phyloP scores from a whole-genome alignment of 2,888 invertebrate genomes.

The Rhagophthalmus giganteus region DNA sequence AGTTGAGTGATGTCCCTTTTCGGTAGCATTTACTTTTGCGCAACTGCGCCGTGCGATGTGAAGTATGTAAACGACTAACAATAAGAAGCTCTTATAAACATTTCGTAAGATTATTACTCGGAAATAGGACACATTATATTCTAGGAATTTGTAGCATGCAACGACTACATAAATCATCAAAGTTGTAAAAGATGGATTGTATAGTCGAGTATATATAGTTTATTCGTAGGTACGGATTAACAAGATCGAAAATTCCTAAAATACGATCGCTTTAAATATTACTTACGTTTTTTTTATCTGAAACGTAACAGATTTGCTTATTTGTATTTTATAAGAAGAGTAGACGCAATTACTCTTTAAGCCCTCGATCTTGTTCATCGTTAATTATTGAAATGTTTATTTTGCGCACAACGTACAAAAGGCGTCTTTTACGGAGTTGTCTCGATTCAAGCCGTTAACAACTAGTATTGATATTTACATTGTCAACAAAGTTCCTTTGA shows the following conservation, averaged over 20 bases:
- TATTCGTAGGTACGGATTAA: neutral
- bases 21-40: too few relatives aligned
- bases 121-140: too few relatives aligned
- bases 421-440: conserved; percentile 7
- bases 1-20: too few relatives aligned
- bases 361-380: neutral
- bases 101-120: too few relatives aligned
- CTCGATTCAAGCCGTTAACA: conserved; percentile 3
- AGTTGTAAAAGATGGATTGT: too few relatives aligned
- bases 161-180: too few relatives aligned
- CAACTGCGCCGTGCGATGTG: too few relatives aligned
- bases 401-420: conserved; percentile 10
- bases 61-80: too few relatives aligned
- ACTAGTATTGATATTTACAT: conserved; percentile 16
- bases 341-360: neutral
- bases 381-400: conserved; percentile 9
- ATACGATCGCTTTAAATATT: neutral
- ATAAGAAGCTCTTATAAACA: too few relatives aligned
- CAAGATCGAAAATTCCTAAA: neutral
- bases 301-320: too few relatives aligned
- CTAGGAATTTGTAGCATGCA: too few relatives aligned
- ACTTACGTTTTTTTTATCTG: neutral
- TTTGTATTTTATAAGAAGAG: neutral
- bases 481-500: conserved; percentile 22
- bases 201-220: too few relatives aligned